Percentiles rank a stretch among this genome's conserved stretches.
Evolutionary conservation across 2,113 vertebrate species (phyloP).

Genomic region (Oncorhynchus masou): DNA sequence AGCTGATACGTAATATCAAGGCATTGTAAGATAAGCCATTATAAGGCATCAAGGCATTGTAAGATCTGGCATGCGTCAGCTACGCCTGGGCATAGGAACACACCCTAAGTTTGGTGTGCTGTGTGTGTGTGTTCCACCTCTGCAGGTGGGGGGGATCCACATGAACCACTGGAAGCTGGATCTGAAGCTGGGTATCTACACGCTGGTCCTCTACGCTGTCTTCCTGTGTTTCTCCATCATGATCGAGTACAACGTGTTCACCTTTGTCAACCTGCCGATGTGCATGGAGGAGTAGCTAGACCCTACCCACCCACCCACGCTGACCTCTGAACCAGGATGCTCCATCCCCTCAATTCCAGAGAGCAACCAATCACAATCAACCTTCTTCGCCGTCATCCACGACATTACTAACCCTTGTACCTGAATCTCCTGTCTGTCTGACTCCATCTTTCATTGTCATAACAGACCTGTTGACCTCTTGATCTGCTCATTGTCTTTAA

Average conservation of each 20-base stretch:
- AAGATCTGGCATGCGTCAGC: too few relatives aligned
- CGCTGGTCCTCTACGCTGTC: conserved; percentile 85
- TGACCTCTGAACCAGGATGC: background rate
- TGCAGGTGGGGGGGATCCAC: conserved; percentile 89
- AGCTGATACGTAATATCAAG: too few relatives aligned
- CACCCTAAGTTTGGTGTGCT: background rate
- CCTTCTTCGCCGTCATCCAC: conserved; percentile 11
- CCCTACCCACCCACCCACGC: background rate
- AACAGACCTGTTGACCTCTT: conserved; percentile 7
- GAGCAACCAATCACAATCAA: background rate
- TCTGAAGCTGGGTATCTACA: conserved; percentile 87
- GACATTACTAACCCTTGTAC: conserved; percentile 35
- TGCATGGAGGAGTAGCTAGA: conserved; percentile 81
- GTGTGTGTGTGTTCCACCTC: background rate
- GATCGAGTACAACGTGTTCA: conserved; percentile 98
- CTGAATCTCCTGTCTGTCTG: background rate
- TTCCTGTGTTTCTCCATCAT: conserved; percentile 96
- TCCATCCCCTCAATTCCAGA: conserved; percentile 45
- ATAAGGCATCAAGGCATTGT: too few relatives aligned
- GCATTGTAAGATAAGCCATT: too few relatives aligned
- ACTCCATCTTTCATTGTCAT: conserved; percentile 11
- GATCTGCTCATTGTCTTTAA: background rate
- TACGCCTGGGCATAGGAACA: too few relatives aligned
- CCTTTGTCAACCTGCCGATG: conserved; percentile 98
- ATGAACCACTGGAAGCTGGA: conserved; percentile 94